These are phyloP conservation scores for Amblyraja radiata DNA, from an alignment of 2,797 vertebrate genomes.

Conservation along the genomic window DNA sequence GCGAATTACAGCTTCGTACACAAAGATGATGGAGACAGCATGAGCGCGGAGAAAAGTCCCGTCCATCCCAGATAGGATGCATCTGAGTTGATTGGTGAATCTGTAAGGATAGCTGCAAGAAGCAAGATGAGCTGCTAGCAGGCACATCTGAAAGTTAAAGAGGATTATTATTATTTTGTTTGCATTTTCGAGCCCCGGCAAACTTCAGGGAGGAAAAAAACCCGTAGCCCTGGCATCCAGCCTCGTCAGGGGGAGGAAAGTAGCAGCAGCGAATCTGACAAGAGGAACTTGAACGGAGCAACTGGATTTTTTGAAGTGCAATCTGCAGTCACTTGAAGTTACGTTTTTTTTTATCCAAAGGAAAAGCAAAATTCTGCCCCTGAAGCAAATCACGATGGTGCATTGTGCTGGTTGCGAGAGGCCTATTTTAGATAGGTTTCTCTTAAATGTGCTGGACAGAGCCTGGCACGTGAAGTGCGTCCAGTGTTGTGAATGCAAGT, in stretches of 20 bases:
- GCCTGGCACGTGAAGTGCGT: slow-evolving; percentile 93
- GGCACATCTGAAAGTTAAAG: slow-evolving; percentile 21
- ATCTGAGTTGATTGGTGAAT: slow-evolving; percentile 33
- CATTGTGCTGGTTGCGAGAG: slow-evolving; percentile 80
- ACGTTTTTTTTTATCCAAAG: background rate
- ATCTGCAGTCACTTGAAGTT: slow-evolving; percentile 30
- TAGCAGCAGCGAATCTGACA: slow-evolving; percentile 27
- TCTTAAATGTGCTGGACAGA: slow-evolving; percentile 87
- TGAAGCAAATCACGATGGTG: slow-evolving; percentile 60
- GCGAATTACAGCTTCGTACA: slow-evolving; percentile 75
- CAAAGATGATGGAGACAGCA: slow-evolving; percentile 76
- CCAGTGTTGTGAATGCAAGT: slow-evolving; percentile 88
- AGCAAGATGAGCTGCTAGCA: slow-evolving; percentile 35
- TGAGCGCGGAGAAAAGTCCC: slow-evolving; percentile 65
- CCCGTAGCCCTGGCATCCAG: background rate
- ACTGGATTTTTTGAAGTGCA: slow-evolving; percentile 21
- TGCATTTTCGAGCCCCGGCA: background rate
- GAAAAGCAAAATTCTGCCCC: slow-evolving; percentile 19
- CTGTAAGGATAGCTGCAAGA: slow-evolving; percentile 29
- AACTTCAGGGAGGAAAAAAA: slow-evolving; percentile 30
- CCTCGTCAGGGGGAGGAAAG: background rate
- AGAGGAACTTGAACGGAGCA: slow-evolving; percentile 32
- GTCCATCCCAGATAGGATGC: slow-evolving; percentile 42
- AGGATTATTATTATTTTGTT: slow-evolving; percentile 19
- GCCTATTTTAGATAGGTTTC: slow-evolving; percentile 82